Evolutionary conservation across 2,888 invertebrate genomes (phyloP), one percentile per base, ranked within the genome.

Genomic region (Caenorhabditis imperialis): DNA sequence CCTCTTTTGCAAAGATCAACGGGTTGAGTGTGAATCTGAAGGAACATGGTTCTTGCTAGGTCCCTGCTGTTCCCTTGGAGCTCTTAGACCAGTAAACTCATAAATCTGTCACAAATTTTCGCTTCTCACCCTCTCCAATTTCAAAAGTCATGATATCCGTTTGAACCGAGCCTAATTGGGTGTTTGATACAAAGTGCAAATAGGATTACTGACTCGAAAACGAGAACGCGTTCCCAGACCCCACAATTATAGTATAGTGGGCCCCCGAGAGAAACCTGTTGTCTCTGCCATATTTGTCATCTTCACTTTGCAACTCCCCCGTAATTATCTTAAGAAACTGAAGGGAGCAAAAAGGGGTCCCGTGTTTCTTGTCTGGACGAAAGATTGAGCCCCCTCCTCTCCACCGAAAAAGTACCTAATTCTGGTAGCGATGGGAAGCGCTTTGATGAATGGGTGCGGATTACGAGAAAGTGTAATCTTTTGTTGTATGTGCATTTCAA

Each of bases 1-100:
- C 86, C 47, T 86, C 86, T 73, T 87, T 87, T 4, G 87, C 87
- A 69, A 86, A 87, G 38, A 86, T 87, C 22, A 87, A 69, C 23
- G 86, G 87, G 65, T 87, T 87, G 35, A 87, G 83, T 4, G 87
- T 87, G 72, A 87, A 87, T 33, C 86, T 83, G 75, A 42, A 81
- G 79, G n/a, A n/a, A n/a, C n/a, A n/a, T n/a, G n/a, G n/a, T n/a
- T n/a, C n/a, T n/a, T n/a, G n/a, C n/a, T n/a, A n/a, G n/a, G n/a
- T n/a, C n/a, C n/a, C n/a, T n/a, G n/a, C n/a, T n/a, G n/a, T n/a
- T 30, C 48, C 18, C 2, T 30, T 18, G 33, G 33, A n/a, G n/a
- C n/a, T n/a, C n/a, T n/a, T n/a, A n/a, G n/a, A n/a, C n/a, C n/a
- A 30, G 30, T 30, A 30, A 30, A 10, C 6, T 30, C 30, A 30